These are phyloP conservation scores for Dryomyza anilis DNA, from an alignment of 2,888 invertebrate genomes.

Conservation along the genomic window DNA sequence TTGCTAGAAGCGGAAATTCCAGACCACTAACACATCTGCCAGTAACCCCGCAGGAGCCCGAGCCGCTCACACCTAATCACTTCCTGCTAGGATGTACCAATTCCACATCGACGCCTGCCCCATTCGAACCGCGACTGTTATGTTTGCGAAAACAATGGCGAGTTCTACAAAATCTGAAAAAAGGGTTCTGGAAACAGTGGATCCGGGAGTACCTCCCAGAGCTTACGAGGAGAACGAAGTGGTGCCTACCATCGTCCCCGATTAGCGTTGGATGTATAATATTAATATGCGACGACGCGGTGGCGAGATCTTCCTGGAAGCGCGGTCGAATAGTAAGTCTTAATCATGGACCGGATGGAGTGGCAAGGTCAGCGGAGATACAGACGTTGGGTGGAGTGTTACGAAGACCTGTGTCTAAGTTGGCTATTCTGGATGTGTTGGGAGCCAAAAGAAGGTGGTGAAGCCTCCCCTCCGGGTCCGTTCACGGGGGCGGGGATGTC, in stretches of 20 bases:
- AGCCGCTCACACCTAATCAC: conserved; percentile 17
- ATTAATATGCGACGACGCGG: not conserved
- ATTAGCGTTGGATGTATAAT: conserved; percentile 22
- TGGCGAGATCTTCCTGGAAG: conserved; percentile 29
- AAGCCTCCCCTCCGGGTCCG: too few relatives aligned
- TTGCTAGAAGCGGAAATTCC: conserved; percentile 33
- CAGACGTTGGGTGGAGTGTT: conserved; percentile 34
- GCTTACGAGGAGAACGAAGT: conserved; percentile 18
- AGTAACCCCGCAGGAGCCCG: conserved; percentile 9
- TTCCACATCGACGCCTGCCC: conserved; percentile 3
- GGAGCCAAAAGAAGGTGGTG: too few relatives aligned
- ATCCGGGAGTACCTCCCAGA: conserved; percentile 12
- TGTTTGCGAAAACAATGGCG: too few relatives aligned
- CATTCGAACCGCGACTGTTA: too few relatives aligned
- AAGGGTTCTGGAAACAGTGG: conserved; percentile 20
- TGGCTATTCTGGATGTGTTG: too few relatives aligned
- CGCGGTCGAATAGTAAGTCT: conserved; percentile 15
- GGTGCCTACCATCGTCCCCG: not conserved
- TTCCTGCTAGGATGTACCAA: conserved; percentile 16
- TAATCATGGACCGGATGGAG: conserved; percentile 37
- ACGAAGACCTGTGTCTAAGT: conserved; percentile 33
- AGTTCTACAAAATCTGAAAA: too few relatives aligned
- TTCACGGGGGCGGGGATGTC: too few relatives aligned
- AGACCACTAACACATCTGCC: conserved; percentile 30
- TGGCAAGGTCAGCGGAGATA: conserved; percentile 36